A percentile compares a stretch with the other conserved stretches of the same genome.
phyloP scores from a whole-genome alignment of 2,797 vertebrate genomes.

The Discoglossus pictus region DNA sequence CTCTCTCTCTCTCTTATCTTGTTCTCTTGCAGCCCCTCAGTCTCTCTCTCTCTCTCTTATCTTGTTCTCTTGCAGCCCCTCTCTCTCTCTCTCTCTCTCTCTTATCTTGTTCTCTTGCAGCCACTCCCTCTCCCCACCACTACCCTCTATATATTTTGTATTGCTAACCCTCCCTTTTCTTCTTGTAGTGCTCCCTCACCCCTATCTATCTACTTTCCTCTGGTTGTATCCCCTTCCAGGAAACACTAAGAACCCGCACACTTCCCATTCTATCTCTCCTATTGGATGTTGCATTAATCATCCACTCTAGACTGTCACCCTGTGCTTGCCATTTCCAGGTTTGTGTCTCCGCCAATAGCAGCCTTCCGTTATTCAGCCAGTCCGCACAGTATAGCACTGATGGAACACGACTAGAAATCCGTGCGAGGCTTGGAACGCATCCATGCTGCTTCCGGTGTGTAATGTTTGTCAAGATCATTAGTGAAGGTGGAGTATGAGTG shows the following conservation, averaged over 20 bases:
- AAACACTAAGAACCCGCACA: neutral
- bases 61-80: too few relatives aligned
- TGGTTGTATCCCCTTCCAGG: neutral
- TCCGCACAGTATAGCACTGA: too few relatives aligned
- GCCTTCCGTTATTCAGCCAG: neutral
- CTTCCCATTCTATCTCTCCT: neutral
- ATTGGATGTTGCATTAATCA: conserved; percentile 2
- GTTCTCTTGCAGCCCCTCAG: too few relatives aligned
- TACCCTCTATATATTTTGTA: too few relatives aligned
- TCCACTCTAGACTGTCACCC: neutral
- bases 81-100: too few relatives aligned
- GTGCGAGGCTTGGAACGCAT: conserved; percentile 27
- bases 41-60: too few relatives aligned
- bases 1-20: too few relatives aligned
- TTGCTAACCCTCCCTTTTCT: too few relatives aligned
- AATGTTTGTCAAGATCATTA: too few relatives aligned
- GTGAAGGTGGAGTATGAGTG: neutral
- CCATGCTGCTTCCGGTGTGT: neutral
- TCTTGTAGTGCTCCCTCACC: conserved; percentile 1
- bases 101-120: too few relatives aligned
- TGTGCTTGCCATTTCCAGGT: neutral
- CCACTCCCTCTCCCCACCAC: too few relatives aligned
- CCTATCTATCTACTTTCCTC: neutral
- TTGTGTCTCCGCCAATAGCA: neutral
- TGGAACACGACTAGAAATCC: neutral